Evolutionary conservation across 30 jellyfish, hydroid and myxozoan species (phyloP), one percentile per base, ranked within the genome.

Genomic region (Rhopilema esculentum): DNA sequence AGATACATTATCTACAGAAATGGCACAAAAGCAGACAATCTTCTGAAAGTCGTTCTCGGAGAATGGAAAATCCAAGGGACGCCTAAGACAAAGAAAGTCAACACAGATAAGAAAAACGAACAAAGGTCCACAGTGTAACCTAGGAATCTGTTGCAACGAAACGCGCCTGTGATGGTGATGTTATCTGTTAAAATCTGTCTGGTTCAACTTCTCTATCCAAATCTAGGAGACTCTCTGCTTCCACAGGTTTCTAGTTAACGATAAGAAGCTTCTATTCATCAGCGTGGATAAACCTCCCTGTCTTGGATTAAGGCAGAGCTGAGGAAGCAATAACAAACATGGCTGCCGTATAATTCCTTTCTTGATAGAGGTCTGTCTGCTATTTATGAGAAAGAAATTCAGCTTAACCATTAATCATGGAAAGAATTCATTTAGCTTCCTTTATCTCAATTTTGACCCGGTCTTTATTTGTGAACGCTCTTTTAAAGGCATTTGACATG

Each of bases 351-450:
- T 72, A 27, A 31, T 23, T 21, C 81, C 83, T 62, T 85, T 85
- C 88, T 20, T 51, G 62, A 72, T 61, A 72, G 19, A 49, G 70
- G 72, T 64, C 86, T 73, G 94, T 85, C 88, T 85, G 76, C 67
- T 23, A 51, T 24, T 75, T 64, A 52, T 61, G 73, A 73, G 25
- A 64, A 61, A 72, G 53, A 74, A 72, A 68, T 65, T 20, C 70
- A 26, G 88, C 72, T 75, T 70, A 75, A 22, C 62, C 53, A 67
- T 4, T 20, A 74, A 73, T 68, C 93, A 69, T 49, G 76, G 82
- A 68, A 79, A 66, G 90, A 71, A 79, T 74, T 89, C 87, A 48
- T 91, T 69, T 91, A 92, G 53, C 92, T 12, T 40, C 57, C 12
- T 40, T 40, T 40, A 40, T 6, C 12, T 40, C 57, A 40, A 40